phyloP scores from a whole-genome alignment of 2,888 invertebrate species.

The Phasia obesa region DNA sequence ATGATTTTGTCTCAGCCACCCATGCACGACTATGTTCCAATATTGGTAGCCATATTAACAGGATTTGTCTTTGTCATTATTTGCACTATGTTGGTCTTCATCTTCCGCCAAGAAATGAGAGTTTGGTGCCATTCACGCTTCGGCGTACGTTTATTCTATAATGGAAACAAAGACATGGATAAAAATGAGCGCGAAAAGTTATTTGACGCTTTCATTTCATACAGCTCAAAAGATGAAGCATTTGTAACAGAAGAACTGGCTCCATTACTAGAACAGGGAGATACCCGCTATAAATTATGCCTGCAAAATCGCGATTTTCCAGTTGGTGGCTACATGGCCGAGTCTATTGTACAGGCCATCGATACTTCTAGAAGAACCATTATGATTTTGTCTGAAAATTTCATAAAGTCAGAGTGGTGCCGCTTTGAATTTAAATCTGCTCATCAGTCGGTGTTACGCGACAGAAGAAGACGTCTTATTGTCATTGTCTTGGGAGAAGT shows the following conservation, averaged over 20 bases:
- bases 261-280: conserved; percentile 92
- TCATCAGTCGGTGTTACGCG: conserved; percentile 93
- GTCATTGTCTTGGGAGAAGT: conserved; percentile 95
- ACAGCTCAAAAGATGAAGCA: conserved; percentile 95
- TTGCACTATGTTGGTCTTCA: conserved; percentile 89
- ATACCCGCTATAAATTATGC: conserved; percentile 92
- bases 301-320: conserved; percentile 96
- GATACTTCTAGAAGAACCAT: conserved; percentile 95
- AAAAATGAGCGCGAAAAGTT: conserved; percentile 92
- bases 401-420: conserved; percentile 97
- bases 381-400: conserved; percentile 95
- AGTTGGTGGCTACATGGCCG: conserved; percentile 93
- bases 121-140: conserved; percentile 94
- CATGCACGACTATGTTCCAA: conserved; percentile 91
- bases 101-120: conserved; percentile 91
- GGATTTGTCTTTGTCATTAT: conserved; percentile 90
- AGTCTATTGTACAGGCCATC: conserved; percentile 96
- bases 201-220: conserved; percentile 97
- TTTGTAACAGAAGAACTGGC: conserved; percentile 95
- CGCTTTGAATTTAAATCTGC: conserved; percentile 97
- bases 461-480: conserved; percentile 93
- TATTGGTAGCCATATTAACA: conserved; percentile 89
- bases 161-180: conserved; percentile 88
- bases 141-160: conserved; percentile 91
- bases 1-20: conserved; percentile 81